Conservation (phyloP, 2,888 invertebrate species). For the Ochropacha duplaris region DNA sequence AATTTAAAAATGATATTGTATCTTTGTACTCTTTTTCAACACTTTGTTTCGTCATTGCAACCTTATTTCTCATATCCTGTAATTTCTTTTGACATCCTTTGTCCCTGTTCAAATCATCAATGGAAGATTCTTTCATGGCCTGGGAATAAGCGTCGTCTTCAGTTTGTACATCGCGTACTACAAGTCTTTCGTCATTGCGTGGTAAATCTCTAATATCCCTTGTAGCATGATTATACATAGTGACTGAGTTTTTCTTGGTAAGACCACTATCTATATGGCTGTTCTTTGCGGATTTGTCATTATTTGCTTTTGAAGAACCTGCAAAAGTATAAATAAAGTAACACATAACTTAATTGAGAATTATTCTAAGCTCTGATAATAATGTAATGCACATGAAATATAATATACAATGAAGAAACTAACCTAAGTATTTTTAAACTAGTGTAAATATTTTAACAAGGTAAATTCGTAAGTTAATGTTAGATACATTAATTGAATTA, state of each 20-base stretch:
- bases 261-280: conserved; percentile 27
- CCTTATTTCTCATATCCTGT: conserved; percentile 57
- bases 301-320: conserved; percentile 4
- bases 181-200: conserved; percentile 42
- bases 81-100: conserved; percentile 46
- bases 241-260: conserved; percentile 52
- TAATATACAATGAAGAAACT: not conserved
- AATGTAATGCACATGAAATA: conserved; percentile 2
- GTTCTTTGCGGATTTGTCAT: conserved; percentile 35
- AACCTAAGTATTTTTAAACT: too few species aligned
- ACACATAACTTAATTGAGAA: not conserved
- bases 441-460: too few species aligned
- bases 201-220: conserved; percentile 54
- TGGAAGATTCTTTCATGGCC: conserved; percentile 53
- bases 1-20: conserved; percentile 68
- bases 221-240: conserved; percentile 67
- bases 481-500: too few species aligned
- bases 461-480: too few species aligned
- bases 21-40: conserved; percentile 75
- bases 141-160: conserved; percentile 70
- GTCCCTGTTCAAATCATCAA: conserved; percentile 24
- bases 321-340: not conserved
- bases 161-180: conserved; percentile 48
- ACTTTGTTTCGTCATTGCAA: conserved; percentile 86
- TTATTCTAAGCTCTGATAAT: not conserved